phyloP scores from a whole-genome alignment of 2,888 invertebrate species.

The Calliphora vomitoria region DNA sequence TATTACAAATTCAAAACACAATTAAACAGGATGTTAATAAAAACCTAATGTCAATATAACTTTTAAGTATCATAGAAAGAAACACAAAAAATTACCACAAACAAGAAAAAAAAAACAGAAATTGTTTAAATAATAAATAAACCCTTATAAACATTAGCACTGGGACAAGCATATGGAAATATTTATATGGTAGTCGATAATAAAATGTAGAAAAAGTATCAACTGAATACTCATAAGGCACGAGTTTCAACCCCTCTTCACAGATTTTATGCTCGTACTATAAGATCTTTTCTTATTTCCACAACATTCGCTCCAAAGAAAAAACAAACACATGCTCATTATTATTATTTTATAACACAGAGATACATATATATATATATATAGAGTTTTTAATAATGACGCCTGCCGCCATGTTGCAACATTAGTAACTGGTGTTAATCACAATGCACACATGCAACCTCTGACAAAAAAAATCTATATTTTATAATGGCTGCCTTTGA shows the following conservation, averaged over 20 bases:
- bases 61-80: conserved; percentile 42
- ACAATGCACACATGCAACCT: conserved; percentile 5
- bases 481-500: conserved; percentile 66
- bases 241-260: conserved; percentile 65
- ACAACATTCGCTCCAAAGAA: neutral
- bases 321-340: conserved; percentile 60
- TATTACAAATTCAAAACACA: conserved; percentile 45
- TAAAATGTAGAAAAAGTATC: neutral
- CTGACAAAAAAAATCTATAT: conserved; percentile 39
- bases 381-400: conserved; percentile 59
- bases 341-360: conserved; percentile 3
- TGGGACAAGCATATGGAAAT: conserved; percentile 64
- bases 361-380: neutral
- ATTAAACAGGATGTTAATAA: conserved; percentile 55
- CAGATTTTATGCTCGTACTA: neutral
- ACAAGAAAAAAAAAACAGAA: conserved; percentile 24
- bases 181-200: neutral
- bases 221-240: conserved; percentile 38
- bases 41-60: conserved; percentile 61
- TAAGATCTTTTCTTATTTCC: conserved; percentile 38
- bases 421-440: conserved; percentile 54
- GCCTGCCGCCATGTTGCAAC: conserved; percentile 72
- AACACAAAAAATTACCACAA: conserved; percentile 1
- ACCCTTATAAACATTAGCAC: neutral
- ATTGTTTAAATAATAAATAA: conserved; percentile 4